A percentile compares a stretch with the other conserved stretches of the same genome.
Evolutionary conservation across 2,113 vertebrate species (phyloP).

Genomic region (Oreochromis tanganicae): DNA sequence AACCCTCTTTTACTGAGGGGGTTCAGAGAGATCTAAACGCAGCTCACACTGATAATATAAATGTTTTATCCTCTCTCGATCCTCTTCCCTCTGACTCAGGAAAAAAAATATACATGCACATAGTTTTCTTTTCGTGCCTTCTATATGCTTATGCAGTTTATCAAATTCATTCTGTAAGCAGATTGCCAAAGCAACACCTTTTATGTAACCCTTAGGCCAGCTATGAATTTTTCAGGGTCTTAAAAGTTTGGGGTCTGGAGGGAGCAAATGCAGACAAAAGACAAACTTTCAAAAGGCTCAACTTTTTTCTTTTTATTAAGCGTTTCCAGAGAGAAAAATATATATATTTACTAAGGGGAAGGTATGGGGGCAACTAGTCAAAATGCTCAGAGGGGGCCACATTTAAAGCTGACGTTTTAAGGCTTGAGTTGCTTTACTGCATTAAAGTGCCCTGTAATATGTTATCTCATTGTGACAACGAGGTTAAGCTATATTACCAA

Average conservation of each 20-base stretch:
- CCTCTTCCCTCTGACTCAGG: slow-evolving; percentile 49
- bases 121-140: background rate
- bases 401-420: slow-evolving; percentile 10
- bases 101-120: background rate
- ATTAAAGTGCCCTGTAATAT: background rate
- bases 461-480: slow-evolving; percentile 2
- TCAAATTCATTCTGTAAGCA: slow-evolving; percentile 62
- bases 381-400: background rate
- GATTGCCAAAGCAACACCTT: slow-evolving; percentile 58
- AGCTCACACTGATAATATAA: slow-evolving; percentile 46
- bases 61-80: slow-evolving; percentile 58
- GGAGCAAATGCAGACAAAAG: slow-evolving; percentile 31
- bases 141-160: slow-evolving; percentile 45
- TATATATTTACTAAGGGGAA: background rate
- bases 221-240: slow-evolving; percentile 53
- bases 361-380: background rate
- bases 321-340: background rate
- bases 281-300: background rate
- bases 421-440: background rate
- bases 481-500: background rate
- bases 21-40: slow-evolving; percentile 41
- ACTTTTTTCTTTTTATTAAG: background rate
- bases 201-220: slow-evolving; percentile 54
- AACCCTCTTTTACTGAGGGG: slow-evolving; percentile 15
- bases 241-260: slow-evolving; percentile 34